Evolutionary conservation across 1,140 invertebrate genomes (phyloP), one percentile per base, ranked within the genome.

Genomic region (Lethrus apterus): DNA sequence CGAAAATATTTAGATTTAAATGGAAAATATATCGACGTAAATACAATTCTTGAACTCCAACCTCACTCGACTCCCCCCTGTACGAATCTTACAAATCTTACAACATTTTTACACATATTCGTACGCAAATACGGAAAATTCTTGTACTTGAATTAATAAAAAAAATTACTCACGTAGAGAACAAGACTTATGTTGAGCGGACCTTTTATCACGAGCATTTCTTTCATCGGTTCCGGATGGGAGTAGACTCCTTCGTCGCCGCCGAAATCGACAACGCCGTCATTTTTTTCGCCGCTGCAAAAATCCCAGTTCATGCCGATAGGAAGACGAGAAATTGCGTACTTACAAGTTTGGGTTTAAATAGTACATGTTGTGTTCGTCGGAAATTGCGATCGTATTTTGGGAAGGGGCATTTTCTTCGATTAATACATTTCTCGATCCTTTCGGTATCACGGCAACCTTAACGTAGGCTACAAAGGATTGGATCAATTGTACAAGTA

Each of bases 341-440:
- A 53, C 69, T 64, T 63, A 75, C 71, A 62, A 55, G 23, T 65
- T 42, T 11, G 52, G 65, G 52, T 75, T 75, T 4, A 75, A 44
- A 36, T 66, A 73, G 51, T 66, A 70, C 7, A 38, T 57, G 15
- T 65, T 55, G 5, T 53, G 52, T 4, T 61, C 55, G 3, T 60
- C 52, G 23, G 57, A 60, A 20, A 70, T 48, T 3, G 72, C 69
- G 4, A 75, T 47, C 0, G 56, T 65, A 47, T 75, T 75, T 14
- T 47, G 33, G 1, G 61, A 56, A 3, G 61, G 46, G 8, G 18
- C 46, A 13, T 59, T 30, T 50, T 75, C 73, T 24, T 57, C 46
- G 4, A 72, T 35, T 0, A 50, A 20, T 23, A 75, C 56, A 38
- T 67, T 72, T 26, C 64, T 58, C n/a, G 62, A 62, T 4, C 67